Conservation (phyloP, 2,888 invertebrate genomes). For the Scaptomyza reducta region DNA sequence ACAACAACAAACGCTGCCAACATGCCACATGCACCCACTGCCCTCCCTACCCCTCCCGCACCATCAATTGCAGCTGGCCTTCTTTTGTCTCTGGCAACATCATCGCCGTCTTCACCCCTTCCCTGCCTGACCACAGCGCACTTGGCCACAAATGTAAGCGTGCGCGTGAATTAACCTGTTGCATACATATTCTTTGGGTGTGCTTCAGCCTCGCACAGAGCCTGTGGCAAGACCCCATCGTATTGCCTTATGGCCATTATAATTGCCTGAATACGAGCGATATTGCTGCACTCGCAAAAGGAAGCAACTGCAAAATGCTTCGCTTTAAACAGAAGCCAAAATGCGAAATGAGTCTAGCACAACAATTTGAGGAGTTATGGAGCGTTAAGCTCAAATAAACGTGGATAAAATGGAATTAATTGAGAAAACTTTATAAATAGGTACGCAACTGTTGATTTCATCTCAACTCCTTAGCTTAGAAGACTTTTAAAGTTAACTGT, state of each 20-base stretch:
- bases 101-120: slow-evolving; percentile 26
- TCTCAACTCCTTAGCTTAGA: not conserved
- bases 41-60: not conserved
- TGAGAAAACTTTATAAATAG: not conserved
- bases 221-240: slow-evolving; percentile 33
- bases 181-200: slow-evolving; percentile 52
- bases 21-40: slow-evolving; percentile 20
- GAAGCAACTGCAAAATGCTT: slow-evolving; percentile 24
- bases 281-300: slow-evolving; percentile 7
- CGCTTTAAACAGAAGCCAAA: slow-evolving; percentile 12
- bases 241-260: slow-evolving; percentile 55
- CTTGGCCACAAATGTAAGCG: slow-evolving; percentile 55
- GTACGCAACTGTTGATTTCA: not conserved
- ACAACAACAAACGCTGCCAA: slow-evolving; percentile 17
- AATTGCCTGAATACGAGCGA: slow-evolving; percentile 39
- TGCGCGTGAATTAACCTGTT: slow-evolving; percentile 81
- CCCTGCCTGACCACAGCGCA: slow-evolving; percentile 47
- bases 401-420: not conserved
- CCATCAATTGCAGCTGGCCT: slow-evolving; percentile 29
- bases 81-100: slow-evolving; percentile 24
- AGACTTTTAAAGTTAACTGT: not conserved
- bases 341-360: not conserved
- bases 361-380: not conserved
- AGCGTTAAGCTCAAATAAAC: not conserved
- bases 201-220: too few species aligned